phyloP scores from a whole-genome alignment of 2,797 vertebrate species.

The Pangasius sanitwongsei region DNA sequence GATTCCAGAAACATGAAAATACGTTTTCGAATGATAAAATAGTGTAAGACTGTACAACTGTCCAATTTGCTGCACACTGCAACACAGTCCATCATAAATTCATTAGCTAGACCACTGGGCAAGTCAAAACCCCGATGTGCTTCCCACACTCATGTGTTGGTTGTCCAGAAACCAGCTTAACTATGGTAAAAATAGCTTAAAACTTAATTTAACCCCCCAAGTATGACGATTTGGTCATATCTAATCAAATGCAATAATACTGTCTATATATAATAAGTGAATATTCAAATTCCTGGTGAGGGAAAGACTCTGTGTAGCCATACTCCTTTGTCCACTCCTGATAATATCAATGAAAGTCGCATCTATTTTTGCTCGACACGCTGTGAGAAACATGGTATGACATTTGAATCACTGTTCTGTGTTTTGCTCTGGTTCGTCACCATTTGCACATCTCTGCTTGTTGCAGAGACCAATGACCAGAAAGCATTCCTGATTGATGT shows the following conservation, averaged over 20 bases:
- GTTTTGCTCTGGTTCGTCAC: not conserved
- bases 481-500: not conserved
- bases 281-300: not conserved
- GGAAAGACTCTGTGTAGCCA: not conserved
- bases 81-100: not conserved
- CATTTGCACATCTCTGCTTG: not conserved
- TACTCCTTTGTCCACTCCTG: not conserved
- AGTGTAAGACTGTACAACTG: not conserved
- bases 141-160: not conserved
- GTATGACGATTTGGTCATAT: not conserved
- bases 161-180: not conserved
- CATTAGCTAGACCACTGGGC: not conserved
- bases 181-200: not conserved
- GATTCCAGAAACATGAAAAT: not conserved
- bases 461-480: not conserved
- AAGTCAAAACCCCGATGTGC: no score
- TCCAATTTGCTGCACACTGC: not conserved
- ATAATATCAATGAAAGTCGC: not conserved
- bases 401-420: not conserved
- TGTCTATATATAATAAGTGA: not conserved
- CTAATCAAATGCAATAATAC: not conserved
- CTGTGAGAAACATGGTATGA: not conserved
- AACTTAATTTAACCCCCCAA: not conserved
- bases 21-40: not conserved
- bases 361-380: not conserved